These are phyloP conservation scores for Malaclemys terrapin DNA, from an alignment of 2,113 vertebrate genomes.

Conservation along the genomic window DNA sequence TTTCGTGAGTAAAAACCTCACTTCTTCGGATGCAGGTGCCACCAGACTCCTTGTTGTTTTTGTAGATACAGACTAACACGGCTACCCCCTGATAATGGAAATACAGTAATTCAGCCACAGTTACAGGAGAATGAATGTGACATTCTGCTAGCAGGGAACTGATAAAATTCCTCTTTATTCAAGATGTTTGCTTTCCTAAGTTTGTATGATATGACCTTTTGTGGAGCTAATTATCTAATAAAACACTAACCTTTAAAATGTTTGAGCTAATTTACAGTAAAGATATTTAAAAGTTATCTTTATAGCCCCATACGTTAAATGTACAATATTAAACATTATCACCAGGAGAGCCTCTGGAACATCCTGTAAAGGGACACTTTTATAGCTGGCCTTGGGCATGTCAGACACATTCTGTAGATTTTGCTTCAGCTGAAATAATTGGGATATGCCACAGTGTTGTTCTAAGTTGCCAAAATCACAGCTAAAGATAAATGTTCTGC, in stretches of 20 bases:
- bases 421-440: background rate
- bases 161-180: background rate
- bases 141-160: background rate
- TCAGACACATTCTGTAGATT: background rate
- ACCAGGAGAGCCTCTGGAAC: slow-evolving; percentile 5
- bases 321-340: background rate
- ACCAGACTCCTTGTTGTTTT: too few relatives aligned
- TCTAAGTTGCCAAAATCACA: background rate
- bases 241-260: slow-evolving; percentile 44
- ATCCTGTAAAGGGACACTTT: slow-evolving; percentile 6
- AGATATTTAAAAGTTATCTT: slow-evolving; percentile 22
- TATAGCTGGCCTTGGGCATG: background rate
- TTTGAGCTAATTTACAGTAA: slow-evolving; percentile 28
- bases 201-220: slow-evolving; percentile 6
- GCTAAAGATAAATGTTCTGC: background rate
- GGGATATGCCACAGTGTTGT: background rate
- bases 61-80: too few relatives aligned
- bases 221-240: slow-evolving; percentile 9
- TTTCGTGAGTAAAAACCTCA: too few relatives aligned
- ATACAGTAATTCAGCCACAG: background rate
- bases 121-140: background rate
- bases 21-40: too few relatives aligned
- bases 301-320: slow-evolving; percentile 13
- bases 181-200: background rate
- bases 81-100: background rate